Evolutionary conservation across 2,888 invertebrate genomes (phyloP).

Genomic region (Bugulina stolonifera): DNA sequence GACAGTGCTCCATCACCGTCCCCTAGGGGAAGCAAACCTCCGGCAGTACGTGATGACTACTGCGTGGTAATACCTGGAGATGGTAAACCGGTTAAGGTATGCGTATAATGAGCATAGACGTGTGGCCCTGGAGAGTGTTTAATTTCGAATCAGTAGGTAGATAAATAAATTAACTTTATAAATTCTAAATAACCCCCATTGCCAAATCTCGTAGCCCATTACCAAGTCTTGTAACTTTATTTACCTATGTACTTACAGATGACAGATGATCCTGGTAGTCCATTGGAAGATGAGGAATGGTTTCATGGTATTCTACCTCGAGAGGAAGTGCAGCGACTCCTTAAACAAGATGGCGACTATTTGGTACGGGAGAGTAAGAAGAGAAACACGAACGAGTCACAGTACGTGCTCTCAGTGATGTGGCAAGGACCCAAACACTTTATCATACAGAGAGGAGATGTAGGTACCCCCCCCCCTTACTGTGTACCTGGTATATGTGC

Average conservation of each 20-base stretch:
- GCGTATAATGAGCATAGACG: too few relatives aligned
- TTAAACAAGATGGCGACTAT: constrained; percentile 89
- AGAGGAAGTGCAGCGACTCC: constrained; percentile 85
- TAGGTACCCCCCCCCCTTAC: constrained; percentile 48
- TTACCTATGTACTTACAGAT: not conserved
- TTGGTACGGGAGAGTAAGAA: constrained; percentile 73
- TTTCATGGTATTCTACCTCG: constrained; percentile 93
- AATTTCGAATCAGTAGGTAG: too few relatives aligned
- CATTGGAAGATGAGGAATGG: constrained; percentile 80
- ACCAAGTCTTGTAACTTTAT: too few relatives aligned
- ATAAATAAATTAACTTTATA: too few relatives aligned
- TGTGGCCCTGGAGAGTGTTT: too few relatives aligned
- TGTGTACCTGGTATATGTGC: too few relatives aligned
- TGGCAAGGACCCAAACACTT: constrained; percentile 96
- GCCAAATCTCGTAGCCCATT: too few relatives aligned
- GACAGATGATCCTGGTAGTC: constrained; percentile 11
- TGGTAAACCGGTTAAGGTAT: constrained; percentile 11
- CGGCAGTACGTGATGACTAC: not conserved
- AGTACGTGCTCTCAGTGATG: constrained; percentile 86
- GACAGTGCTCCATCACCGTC: not conserved
- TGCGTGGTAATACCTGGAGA: constrained; percentile 16
- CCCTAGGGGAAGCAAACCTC: not conserved
- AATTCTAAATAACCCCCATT: too few relatives aligned
- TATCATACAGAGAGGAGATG: constrained; percentile 91
- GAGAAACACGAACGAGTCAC: constrained; percentile 58